phyloP scores from a whole-genome alignment of 2,113 vertebrate genomes.

The Gorsachius goisagi region DNA sequence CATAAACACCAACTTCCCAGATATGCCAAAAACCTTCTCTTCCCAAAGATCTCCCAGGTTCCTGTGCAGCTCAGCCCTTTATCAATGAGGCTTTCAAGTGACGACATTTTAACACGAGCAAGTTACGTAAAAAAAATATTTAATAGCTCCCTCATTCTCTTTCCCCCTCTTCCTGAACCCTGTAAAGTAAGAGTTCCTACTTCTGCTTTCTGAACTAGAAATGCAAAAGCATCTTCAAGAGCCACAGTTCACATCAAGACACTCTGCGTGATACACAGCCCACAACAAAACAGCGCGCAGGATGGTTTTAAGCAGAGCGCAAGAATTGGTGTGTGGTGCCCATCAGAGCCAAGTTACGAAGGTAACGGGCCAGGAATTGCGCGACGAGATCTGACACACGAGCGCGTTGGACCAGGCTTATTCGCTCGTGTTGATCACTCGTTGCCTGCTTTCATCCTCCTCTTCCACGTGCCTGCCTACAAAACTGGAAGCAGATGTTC shows the following conservation, averaged over 20 bases:
- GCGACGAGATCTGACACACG: too few species aligned
- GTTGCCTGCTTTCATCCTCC: not conserved
- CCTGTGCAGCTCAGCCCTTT: not conserved
- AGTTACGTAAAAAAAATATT: not conserved
- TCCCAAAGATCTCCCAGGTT: not conserved
- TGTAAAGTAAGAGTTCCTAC: not conserved
- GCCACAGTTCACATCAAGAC: not conserved
- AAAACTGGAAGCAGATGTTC: not conserved
- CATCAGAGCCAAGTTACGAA: not conserved
- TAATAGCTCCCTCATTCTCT: not conserved
- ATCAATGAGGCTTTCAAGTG: not conserved
- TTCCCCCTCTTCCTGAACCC: not conserved
- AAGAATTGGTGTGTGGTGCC: not conserved
- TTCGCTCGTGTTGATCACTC: accelerated
- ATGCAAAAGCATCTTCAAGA: not conserved
- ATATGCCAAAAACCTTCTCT: not conserved
- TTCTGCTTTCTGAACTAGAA: not conserved
- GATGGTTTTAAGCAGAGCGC: too few species aligned
- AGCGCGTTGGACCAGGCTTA: not conserved
- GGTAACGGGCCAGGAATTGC: not conserved
- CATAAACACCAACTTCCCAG: not conserved
- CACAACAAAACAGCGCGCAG: not conserved
- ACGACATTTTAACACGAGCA: accelerated
- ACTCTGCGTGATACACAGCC: accelerated
- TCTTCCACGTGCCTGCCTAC: not conserved